Evolutionary conservation across 2,797 vertebrate genomes (phyloP), one percentile per base, ranked within the genome.

Genomic region (Cetoscarus ocellatus): DNA sequence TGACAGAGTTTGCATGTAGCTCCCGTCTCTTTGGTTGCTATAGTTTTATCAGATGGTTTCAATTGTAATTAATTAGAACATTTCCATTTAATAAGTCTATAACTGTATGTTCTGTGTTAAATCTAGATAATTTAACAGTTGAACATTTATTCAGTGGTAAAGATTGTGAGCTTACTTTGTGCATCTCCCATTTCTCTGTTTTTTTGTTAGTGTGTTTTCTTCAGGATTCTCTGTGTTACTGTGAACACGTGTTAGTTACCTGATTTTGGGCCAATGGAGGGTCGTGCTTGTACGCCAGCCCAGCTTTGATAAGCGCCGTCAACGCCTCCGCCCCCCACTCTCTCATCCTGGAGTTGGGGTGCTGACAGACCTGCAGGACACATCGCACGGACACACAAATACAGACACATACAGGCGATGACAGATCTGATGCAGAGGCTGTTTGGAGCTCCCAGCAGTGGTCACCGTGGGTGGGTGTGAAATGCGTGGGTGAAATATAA

Each of bases 241-340:
- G 35, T 34, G 15, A 2, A n/a, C n/a, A 12, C 12, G 15, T 3
- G 15, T 71, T 5, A 35, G n/a, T 18, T 80, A 99, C 98, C 98
- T 97, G 98, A 89, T 99, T 99, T 67, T 98, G 96, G 69, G 95
- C 93, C 67, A 99, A 94, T 0, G 96, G 94, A 76, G 97, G 98
- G 64, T 98, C 96, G 10, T 99, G 97, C 76, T 93, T 97, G 91
- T 96, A 98, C 40, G 96, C 95, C 68, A 99, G 92, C 49, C 97
- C 97, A 0, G 97, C 96, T 95, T 98, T 99, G 85, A 99, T 99
- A 45, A 99, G 96, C 3, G 98, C 96, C 0, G 98, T 98, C 91
- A 99, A 87, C 12, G 98, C 97, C 91, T 99, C 98, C 0, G 98
- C 98, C 57, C 98, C 98, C 98, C 98, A 99, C 91, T 99, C 98